These are phyloP conservation scores for Paramormyrops kingsleyae DNA, from an alignment of 2,113 vertebrate species.

Conservation along the genomic window DNA sequence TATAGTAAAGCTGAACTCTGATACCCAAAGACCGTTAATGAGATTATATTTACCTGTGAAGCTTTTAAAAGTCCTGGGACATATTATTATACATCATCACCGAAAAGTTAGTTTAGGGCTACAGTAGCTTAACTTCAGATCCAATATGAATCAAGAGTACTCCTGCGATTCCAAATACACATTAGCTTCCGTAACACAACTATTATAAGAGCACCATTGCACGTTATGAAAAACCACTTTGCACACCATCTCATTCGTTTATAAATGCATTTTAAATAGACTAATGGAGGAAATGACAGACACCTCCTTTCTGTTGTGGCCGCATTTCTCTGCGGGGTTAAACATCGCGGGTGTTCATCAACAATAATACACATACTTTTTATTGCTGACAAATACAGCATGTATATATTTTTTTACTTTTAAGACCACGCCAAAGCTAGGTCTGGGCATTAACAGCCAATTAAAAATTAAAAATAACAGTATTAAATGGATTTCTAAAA, in stretches of 20 bases:
- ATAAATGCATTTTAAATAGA: neutral
- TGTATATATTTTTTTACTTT: neutral
- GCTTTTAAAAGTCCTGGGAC: neutral
- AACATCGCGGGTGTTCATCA: neutral
- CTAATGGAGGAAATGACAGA: neutral
- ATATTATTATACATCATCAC: neutral
- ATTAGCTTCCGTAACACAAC: neutral
- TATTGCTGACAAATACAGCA: slow-evolving; percentile 1
- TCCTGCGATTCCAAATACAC: neutral
- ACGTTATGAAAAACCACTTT: neutral
- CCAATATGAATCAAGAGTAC: slow-evolving; percentile 26
- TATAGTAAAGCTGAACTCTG: neutral
- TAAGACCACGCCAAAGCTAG: slow-evolving; percentile 20
- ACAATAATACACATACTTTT: neutral
- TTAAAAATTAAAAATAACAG: slow-evolving; percentile 1
- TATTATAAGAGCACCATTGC: neutral
- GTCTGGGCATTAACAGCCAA: neutral
- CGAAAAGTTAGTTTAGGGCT: slow-evolving; percentile 4
- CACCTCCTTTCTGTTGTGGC: neutral
- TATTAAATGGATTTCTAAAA: slow-evolving; percentile 12
- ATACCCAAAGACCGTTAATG: neutral
- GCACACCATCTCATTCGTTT: neutral
- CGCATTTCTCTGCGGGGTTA: neutral
- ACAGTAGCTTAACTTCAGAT: neutral
- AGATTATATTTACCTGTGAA: neutral